These are phyloP conservation scores for Eupeodes corollae DNA, from an alignment of 1,140 invertebrate species.

Conservation along the genomic window DNA sequence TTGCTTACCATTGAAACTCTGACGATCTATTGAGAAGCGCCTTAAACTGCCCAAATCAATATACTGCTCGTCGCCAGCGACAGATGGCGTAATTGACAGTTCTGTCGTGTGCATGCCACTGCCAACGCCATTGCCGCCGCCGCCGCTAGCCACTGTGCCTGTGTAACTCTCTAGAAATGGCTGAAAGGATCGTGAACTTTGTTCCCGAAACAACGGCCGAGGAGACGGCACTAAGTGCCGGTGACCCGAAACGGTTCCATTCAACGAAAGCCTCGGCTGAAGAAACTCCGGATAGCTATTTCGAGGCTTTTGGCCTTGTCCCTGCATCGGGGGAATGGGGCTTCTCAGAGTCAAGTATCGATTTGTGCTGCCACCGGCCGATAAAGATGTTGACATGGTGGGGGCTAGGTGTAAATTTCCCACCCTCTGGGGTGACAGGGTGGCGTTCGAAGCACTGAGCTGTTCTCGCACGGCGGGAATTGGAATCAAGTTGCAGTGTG, in stretches of 20 bases:
- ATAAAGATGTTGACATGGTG: constrained; percentile 5
- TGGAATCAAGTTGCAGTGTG: too few species aligned
- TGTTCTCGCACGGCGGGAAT: too few species aligned
- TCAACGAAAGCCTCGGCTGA: constrained; percentile 33
- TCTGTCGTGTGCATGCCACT: constrained; percentile 29
- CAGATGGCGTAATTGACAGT: constrained; percentile 32
- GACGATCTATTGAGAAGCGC: constrained; percentile 35
- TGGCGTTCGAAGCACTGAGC: too few species aligned
- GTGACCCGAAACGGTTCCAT: constrained; percentile 18
- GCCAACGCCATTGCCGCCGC: constrained; percentile 10
- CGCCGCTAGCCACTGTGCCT: constrained; percentile 7
- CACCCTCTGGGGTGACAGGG: too few species aligned
- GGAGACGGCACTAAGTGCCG: constrained; percentile 32
- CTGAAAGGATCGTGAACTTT: constrained; percentile 33
- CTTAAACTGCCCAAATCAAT: constrained; percentile 35
- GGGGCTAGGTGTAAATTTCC: too few species aligned
- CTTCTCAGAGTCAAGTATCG: too few species aligned
- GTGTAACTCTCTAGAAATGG: constrained; percentile 6
- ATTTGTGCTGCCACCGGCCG: constrained; percentile 6
- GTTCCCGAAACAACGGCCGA: constrained; percentile 28
- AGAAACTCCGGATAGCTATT: constrained; percentile 30
- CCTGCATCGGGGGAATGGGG: too few species aligned
- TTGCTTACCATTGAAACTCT: constrained; percentile 35
- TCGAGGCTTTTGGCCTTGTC: constrained; percentile 11
- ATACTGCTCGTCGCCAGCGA: constrained; percentile 30